Conservation (phyloP, 2,113 vertebrate species). For the Syngnathoides biaculeatus region DNA sequence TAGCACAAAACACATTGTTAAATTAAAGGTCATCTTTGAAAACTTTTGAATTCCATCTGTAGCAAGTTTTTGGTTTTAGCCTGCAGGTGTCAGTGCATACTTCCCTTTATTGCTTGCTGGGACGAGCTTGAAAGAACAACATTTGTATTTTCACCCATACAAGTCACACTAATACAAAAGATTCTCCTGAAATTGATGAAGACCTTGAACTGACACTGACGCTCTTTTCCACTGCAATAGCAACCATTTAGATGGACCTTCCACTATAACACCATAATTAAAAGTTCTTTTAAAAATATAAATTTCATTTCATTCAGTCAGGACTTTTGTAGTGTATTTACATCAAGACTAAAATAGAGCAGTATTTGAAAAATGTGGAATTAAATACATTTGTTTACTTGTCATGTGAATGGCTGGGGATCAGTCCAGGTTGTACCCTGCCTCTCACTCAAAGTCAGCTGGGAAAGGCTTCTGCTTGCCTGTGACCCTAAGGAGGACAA, state of each 20-base stretch:
- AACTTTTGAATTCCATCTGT: neutral
- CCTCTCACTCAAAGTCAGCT: neutral
- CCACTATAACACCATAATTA: conserved; percentile 35
- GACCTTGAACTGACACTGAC: neutral
- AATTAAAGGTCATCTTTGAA: neutral
- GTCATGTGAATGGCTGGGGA: neutral
- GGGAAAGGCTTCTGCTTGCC: neutral
- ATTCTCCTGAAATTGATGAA: neutral
- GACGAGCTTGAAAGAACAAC: neutral
- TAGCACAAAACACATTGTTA: neutral
- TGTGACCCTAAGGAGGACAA: neutral
- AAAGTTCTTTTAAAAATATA: conserved; percentile 78
- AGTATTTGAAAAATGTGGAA: conserved; percentile 67
- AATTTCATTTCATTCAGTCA: conserved; percentile 67
- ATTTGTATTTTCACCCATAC: neutral
- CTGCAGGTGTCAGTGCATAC: neutral
- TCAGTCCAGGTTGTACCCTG: neutral
- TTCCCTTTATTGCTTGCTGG: neutral
- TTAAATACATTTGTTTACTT: conserved; percentile 46
- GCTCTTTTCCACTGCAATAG: neutral
- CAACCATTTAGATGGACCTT: conserved; percentile 17
- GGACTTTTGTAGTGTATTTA: conserved; percentile 73
- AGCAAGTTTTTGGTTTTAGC: neutral
- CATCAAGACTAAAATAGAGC: conserved; percentile 63
- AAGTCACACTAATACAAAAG: neutral